Base-by-base conservation (phyloP, 2,113 vertebrate genomes). In the Laticauda laticaudata region DNA sequence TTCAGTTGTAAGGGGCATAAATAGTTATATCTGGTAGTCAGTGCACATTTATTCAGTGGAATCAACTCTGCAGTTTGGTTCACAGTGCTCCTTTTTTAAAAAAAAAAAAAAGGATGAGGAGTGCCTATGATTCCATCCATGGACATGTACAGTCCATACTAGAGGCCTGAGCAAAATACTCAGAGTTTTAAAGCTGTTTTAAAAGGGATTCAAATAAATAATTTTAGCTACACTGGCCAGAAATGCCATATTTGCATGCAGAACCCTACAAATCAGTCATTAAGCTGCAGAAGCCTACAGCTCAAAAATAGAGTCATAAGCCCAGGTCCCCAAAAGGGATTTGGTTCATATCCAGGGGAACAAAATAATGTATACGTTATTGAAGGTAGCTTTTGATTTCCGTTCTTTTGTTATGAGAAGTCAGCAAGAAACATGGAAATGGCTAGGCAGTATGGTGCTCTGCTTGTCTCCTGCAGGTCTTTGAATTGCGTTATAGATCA, bases 401-500 rank as follows among this genome's bases (percentile, higher is more conserved):
- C 81, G 23, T 55, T 85, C 69, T 86, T 59, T 85, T 29, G 26
- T 18, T 54, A 51, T 55, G 29, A 20, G 29, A 29, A 23, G 20
- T 0, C 11, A 51, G 12, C 34, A 20, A 34, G 26, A 81, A 54
- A 85, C 18, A 81, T 57, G 53, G 21, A 20, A 88, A 61, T 7
- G 21, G 14, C 5, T 29, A 5, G 39, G 53, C 55, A 86, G 39
- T 45, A 4, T 93, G 10, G 39, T 23, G 18, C 18, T 64, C 45
- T 18, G 34, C 57, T 53, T 92, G 5, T 15, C 87, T 43, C 87
- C 61, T 0, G 0, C 96, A 99, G 99, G 96, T 99, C 99, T 89
- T 97, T 99, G 59, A 98, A 98, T 0, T 96, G 95, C 0, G 92
- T 99, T 92, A 98, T 99, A 0, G 98, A 99, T 93, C 98, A 99